A percentile compares a stretch with the other conserved stretches of the same genome.
phyloP scores from a whole-genome alignment of 2,797 vertebrate species.

The Fistularia commersonii region DNA sequence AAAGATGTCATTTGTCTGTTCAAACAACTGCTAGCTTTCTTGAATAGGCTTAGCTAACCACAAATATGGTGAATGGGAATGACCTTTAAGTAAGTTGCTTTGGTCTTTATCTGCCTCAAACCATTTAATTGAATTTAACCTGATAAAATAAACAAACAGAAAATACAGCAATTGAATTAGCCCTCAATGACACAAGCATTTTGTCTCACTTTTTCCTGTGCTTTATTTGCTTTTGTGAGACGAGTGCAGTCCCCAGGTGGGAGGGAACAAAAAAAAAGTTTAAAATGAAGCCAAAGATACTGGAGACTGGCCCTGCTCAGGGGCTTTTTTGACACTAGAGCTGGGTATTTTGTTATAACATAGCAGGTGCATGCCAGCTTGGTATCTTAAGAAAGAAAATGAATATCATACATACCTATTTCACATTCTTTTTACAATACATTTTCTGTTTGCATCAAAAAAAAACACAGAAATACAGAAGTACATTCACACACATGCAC shows the following conservation, averaged over 20 bases:
- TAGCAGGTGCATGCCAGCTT: conserved; percentile 13
- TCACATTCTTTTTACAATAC: no score
- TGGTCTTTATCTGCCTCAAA: neutral
- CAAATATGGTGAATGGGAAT: conserved; percentile 6
- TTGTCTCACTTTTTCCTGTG: conserved; percentile 27
- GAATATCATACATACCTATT: no score
- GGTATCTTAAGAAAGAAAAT: no score
- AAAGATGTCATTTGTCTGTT: neutral
- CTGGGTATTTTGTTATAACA: conserved; percentile 24
- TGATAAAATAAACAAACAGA: neutral
- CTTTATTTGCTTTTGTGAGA: conserved; percentile 50
- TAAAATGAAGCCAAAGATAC: conserved; percentile 26
- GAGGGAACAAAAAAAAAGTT: conserved; percentile 51
- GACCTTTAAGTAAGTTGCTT: conserved; percentile 18
- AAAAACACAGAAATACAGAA: no score
- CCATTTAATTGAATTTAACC: conserved; percentile 1
- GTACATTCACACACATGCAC: no score
- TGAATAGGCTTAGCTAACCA: neutral
- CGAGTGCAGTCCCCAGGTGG: conserved; percentile 33
- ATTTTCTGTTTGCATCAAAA: no score
- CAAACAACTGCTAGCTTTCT: conserved; percentile 5
- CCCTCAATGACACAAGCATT: conserved; percentile 29
- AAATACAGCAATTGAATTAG: conserved; percentile 40
- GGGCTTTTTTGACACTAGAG: conserved; percentile 33
- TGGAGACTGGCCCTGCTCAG: conserved; percentile 43